Conservation (phyloP, 2,888 invertebrate species). For the Andrena trimmerana region DNA sequence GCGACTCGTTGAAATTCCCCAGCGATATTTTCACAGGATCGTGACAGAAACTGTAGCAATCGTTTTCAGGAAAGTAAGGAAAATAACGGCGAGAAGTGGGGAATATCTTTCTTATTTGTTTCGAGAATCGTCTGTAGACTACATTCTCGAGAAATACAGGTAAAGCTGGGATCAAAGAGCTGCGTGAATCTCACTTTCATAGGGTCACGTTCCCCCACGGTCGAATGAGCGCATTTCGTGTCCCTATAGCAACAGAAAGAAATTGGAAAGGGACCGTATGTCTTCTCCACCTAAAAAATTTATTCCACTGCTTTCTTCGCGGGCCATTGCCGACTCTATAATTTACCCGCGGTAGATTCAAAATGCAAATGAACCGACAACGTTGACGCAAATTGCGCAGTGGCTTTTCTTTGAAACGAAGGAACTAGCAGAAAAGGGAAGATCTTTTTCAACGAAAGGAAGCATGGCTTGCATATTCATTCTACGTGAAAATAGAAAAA, state of each 20-base stretch:
- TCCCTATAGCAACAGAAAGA: constrained; percentile 12
- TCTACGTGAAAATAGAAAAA: background rate
- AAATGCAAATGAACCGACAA: constrained; percentile 19
- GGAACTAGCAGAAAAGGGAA: background rate
- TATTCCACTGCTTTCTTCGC: constrained; percentile 22
- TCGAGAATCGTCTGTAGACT: constrained; percentile 42
- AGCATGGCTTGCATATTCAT: background rate
- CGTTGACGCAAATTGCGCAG: background rate
- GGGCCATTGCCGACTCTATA: background rate
- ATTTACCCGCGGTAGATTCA: constrained; percentile 21
- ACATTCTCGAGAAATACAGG: constrained; percentile 46
- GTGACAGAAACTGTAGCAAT: background rate
- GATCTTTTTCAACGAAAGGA: background rate
- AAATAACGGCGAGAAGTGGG: background rate
- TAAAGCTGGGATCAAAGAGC: constrained; percentile 60
- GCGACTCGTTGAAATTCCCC: too few relatives aligned
- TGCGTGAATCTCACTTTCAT: constrained; percentile 60
- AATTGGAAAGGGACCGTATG: constrained; percentile 11
- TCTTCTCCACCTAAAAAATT: constrained; percentile 34
- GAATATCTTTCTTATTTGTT: constrained; percentile 30
- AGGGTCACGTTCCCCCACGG: constrained; percentile 60
- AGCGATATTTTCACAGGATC: too few relatives aligned
- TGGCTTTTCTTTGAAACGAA: background rate
- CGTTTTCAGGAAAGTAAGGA: background rate
- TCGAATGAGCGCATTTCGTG: constrained; percentile 50